Evolutionary conservation across 2,113 vertebrate genomes (phyloP).

Genomic region (Megaceryle maxima): DNA sequence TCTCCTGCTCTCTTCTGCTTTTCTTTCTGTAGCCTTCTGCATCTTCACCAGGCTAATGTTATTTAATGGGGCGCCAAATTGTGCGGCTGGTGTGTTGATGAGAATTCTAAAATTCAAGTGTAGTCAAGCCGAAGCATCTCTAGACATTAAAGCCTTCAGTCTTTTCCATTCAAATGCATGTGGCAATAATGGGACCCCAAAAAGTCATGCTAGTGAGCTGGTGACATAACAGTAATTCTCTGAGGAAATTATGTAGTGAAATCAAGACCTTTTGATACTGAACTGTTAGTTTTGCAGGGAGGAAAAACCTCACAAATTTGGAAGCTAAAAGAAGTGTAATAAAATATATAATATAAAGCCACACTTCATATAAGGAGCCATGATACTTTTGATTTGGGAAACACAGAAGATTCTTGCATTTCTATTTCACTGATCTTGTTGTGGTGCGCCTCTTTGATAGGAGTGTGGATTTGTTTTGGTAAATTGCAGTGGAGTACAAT

Average conservation of each 20-base stretch:
- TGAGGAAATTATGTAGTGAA: neutral
- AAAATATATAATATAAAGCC: neutral
- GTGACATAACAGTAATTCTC: neutral
- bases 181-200: neutral
- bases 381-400: neutral
- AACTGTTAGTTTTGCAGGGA: neutral
- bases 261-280: neutral
- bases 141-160: neutral
- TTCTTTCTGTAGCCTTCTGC: neutral
- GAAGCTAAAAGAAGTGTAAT: neutral
- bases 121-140: neutral
- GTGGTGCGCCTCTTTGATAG: neutral
- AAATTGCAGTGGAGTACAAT: neutral
- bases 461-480: neutral
- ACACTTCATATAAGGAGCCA: neutral
- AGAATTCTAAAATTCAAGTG: conserved; percentile 21
- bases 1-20: neutral
- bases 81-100: neutral
- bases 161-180: neutral
- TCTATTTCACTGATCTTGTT: neutral
- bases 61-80: conserved; percentile 5
- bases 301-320: neutral
- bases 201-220: neutral
- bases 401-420: rapidly evolving
- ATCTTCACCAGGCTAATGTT: neutral